Percentiles rank a stretch among this genome's conserved stretches.
Evolutionary conservation across 2,888 invertebrate species (phyloP).

Genomic region (Thyatira batis): DNA sequence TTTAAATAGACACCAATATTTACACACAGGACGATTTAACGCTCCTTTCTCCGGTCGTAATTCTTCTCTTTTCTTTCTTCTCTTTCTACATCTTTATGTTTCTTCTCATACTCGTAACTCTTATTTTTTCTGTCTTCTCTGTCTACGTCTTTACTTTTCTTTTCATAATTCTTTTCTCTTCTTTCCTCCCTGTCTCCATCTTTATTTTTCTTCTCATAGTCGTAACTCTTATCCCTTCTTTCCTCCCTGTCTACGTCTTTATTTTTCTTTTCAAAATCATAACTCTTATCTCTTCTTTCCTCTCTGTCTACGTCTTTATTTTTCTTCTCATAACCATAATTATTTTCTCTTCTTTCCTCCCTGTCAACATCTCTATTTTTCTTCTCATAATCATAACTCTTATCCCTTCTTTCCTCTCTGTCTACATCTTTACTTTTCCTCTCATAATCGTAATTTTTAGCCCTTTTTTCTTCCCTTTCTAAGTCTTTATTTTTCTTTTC

Average conservation of each 20-base stretch:
- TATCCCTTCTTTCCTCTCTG: conserved; percentile 5
- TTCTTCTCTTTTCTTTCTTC: conserved; percentile 5
- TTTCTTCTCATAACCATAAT: too few species aligned
- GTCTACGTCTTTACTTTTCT: conserved; percentile 19
- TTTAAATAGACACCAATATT: not conserved
- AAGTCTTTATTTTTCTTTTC: conserved; percentile 11
- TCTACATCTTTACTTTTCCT: conserved; percentile 17
- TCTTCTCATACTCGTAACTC: conserved; percentile 1
- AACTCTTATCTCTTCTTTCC: conserved; percentile 6
- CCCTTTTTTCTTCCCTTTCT: conserved; percentile 12
- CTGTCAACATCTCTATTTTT: conserved; percentile 18
- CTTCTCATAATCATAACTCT: conserved; percentile 10
- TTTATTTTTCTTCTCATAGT: too few species aligned
- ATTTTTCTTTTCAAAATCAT: too few species aligned
- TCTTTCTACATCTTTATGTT: conserved; percentile 16
- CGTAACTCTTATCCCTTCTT: conserved; percentile 8
- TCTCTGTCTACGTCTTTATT: conserved; percentile 17
- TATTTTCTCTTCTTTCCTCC: conserved; percentile 4
- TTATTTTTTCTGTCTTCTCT: conserved; percentile 5
- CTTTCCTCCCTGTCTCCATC: conserved; percentile 13
- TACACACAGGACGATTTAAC: conserved; percentile 7
- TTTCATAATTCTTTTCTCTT: conserved; percentile 10
- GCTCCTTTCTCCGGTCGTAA: conserved; percentile 16
- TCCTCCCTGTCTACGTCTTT: conserved; percentile 14
- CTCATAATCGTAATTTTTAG: conserved; percentile 25